Conservation (phyloP, 92 coral and sea anemone genomes). For the Pocillopora meandrina region DNA sequence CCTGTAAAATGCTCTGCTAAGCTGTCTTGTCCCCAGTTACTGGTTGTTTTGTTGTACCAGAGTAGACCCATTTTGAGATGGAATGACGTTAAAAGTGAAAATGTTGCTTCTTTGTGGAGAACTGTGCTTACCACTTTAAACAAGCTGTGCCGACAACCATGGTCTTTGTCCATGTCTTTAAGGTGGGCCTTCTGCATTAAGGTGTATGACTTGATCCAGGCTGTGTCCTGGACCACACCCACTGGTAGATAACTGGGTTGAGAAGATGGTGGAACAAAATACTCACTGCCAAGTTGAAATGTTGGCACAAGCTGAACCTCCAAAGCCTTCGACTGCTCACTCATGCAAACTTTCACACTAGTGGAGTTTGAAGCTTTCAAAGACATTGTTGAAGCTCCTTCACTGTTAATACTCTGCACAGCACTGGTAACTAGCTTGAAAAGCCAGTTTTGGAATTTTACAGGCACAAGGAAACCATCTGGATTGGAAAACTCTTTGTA, state of each 20-base stretch:
- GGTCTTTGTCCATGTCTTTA: conserved; percentile 62
- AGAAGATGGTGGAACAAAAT: conserved; percentile 30
- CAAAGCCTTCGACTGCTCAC: not conserved
- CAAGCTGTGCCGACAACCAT: conserved; percentile 68
- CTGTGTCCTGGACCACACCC: conserved; percentile 9
- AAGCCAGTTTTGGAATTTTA: conserved; percentile 63
- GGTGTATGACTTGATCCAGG: conserved; percentile 62
- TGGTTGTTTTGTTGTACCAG: conserved; percentile 22
- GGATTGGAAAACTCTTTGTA: conserved; percentile 39
- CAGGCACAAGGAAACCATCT: conserved; percentile 51
- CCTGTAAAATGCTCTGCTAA: conserved; percentile 71
- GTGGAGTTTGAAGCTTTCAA: conserved; percentile 25
- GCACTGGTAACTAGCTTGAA: conserved; percentile 29
- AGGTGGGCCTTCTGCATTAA: conserved; percentile 41
- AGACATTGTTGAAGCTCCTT: not conserved
- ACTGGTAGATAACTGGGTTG: conserved; percentile 2
- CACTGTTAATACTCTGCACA: not conserved
- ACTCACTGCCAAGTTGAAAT: conserved; percentile 39
- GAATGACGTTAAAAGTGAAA: conserved; percentile 40
- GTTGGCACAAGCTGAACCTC: conserved; percentile 51
- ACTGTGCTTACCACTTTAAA: conserved; percentile 53
- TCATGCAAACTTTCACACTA: conserved; percentile 37
- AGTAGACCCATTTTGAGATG: conserved; percentile 58
- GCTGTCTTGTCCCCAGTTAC: conserved; percentile 57
- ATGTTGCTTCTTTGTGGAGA: conserved; percentile 65